A percentile compares a stretch with the other conserved stretches of the same genome.
phyloP scores from a whole-genome alignment of 2,797 vertebrate genomes.

The Hippopotamyrus pictus region DNA sequence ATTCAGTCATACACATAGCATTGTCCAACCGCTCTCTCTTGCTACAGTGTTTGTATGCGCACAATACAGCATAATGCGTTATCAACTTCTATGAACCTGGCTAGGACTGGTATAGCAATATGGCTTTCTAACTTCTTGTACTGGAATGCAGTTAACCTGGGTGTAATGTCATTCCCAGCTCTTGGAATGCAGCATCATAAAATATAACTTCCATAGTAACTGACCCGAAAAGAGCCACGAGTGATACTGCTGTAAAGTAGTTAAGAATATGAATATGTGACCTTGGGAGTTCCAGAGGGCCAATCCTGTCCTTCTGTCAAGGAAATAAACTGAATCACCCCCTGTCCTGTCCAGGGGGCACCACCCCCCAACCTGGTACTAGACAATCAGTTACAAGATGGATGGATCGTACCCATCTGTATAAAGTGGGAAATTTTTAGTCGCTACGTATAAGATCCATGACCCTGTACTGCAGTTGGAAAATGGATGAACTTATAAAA shows the following conservation, averaged over 20 bases:
- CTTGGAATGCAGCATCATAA: background rate
- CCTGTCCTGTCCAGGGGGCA: background rate
- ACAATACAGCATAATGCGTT: background rate
- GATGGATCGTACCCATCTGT: background rate
- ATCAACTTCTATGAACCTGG: background rate
- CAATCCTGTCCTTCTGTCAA: background rate
- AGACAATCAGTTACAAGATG: background rate
- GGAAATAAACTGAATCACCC: background rate
- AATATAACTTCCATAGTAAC: background rate
- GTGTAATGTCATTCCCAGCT: background rate
- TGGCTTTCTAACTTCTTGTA: background rate
- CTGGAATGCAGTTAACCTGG: background rate
- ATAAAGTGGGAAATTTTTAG: background rate
- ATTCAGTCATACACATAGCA: background rate
- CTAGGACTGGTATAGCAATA: background rate
- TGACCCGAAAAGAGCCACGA: background rate
- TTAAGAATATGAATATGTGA: background rate
- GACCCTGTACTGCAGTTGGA: background rate
- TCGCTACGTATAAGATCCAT: background rate
- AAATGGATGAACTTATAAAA: background rate
- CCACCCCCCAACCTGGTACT: background rate
- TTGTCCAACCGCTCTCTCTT: background rate
- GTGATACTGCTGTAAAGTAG: background rate
- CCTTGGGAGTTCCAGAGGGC: background rate
- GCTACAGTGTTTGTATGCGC: background rate